Conservation (phyloP, 2,888 invertebrate species). For the Furcula furcula region DNA sequence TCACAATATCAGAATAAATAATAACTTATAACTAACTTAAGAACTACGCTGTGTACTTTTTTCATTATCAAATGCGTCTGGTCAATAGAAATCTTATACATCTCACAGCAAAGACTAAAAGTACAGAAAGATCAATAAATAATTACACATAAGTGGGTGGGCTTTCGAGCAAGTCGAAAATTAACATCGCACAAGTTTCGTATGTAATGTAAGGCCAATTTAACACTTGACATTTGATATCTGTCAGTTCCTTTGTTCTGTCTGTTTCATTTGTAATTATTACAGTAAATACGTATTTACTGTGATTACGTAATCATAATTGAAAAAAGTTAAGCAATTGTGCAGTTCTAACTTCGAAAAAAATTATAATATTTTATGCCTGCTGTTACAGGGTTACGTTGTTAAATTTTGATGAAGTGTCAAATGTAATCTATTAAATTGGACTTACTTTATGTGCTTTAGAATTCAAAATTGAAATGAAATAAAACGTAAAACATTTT, state of each 20-base stretch:
- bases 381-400: too few species aligned
- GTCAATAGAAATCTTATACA: slow-evolving; percentile 33
- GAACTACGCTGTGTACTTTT: slow-evolving; percentile 77
- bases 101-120: slow-evolving; percentile 41
- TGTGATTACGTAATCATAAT: too few species aligned
- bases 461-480: background rate
- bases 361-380: too few species aligned
- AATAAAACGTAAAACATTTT: background rate
- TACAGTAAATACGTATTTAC: too few species aligned
- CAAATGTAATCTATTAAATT: too few species aligned
- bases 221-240: too few species aligned
- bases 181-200: background rate
- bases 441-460: background rate
- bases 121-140: slow-evolving; percentile 23
- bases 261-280: too few species aligned
- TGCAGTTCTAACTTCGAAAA: too few species aligned
- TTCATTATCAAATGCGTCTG: slow-evolving; percentile 81
- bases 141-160: slow-evolving; percentile 26
- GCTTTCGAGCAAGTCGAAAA: background rate
- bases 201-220: too few species aligned
- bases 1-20: slow-evolving; percentile 67
- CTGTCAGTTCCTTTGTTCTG: too few species aligned
- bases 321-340: too few species aligned
- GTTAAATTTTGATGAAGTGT: too few species aligned
- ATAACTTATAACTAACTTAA: slow-evolving; percentile 53